Conservation (phyloP, 1,140 invertebrate genomes). For the Panagrolaimus sp. region DNA sequence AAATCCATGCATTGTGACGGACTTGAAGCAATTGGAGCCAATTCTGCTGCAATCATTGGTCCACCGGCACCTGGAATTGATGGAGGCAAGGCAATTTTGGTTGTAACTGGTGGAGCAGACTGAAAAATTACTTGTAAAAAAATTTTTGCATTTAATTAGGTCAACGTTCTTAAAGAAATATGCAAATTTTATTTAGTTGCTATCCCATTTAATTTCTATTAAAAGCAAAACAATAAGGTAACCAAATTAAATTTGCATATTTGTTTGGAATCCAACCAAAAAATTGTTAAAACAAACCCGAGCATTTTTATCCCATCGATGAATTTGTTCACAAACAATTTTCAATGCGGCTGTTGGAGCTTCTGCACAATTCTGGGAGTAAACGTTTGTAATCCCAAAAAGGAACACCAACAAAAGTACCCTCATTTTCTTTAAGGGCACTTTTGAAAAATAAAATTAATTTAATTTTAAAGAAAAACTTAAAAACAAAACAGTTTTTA, state of each 20-base stretch:
- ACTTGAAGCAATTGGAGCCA: constrained; percentile 37
- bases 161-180: constrained; percentile 12
- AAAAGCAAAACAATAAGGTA: neutral
- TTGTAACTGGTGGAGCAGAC: constrained; percentile 35
- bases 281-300: constrained; percentile 27
- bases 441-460: too few species aligned
- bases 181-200: neutral
- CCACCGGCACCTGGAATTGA: constrained; percentile 32
- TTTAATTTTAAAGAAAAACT: too few species aligned
- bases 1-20: constrained; percentile 49
- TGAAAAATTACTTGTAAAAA: neutral
- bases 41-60: constrained; percentile 36
- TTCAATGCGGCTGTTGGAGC: constrained; percentile 44
- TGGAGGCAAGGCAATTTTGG: constrained; percentile 34
- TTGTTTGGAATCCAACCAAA: too few species aligned
- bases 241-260: constrained; percentile 19
- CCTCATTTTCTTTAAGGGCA: too few species aligned
- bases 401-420: too few species aligned
- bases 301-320: constrained; percentile 50
- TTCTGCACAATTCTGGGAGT: constrained; percentile 29
- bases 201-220: neutral
- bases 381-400: too few species aligned
- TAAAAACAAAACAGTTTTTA: too few species aligned
- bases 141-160: neutral
- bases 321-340: constrained; percentile 51